These are phyloP conservation scores for Slavum lentiscoides DNA, from an alignment of 2,888 invertebrate genomes.

Conservation along the genomic window DNA sequence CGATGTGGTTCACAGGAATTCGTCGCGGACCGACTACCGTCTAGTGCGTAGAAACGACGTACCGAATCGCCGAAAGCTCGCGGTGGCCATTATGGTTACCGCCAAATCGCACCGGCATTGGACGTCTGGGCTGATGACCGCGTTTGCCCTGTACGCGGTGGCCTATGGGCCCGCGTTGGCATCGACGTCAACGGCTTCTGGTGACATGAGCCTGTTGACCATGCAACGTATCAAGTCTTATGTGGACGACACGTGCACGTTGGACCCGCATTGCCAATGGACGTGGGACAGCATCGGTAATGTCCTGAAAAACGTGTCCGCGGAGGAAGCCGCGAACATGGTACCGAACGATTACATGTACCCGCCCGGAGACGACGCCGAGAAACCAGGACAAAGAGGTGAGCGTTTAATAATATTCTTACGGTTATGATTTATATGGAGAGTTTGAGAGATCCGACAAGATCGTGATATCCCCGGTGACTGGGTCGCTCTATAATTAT, in stretches of 20 bases:
- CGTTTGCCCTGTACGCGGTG: constrained; percentile 1
- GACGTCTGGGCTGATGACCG: background rate
- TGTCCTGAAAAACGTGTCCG: constrained; percentile 36
- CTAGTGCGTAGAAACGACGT: too few relatives aligned
- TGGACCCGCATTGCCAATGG: constrained; percentile 49
- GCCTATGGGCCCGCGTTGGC: background rate
- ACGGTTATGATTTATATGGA: too few relatives aligned
- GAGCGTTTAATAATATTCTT: background rate
- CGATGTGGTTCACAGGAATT: too few relatives aligned
- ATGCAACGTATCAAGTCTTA: constrained; percentile 49
- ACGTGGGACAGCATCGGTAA: constrained; percentile 19
- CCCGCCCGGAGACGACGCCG: constrained; percentile 23
- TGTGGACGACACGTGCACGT: constrained; percentile 45
- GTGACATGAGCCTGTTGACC: constrained; percentile 35
- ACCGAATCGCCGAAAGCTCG: too few relatives aligned
- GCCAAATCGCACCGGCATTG: background rate
- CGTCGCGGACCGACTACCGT: too few relatives aligned
- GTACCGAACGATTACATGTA: constrained; percentile 34
- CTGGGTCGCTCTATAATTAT: too few relatives aligned
- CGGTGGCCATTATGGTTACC: too few relatives aligned
- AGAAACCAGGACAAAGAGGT: constrained; percentile 24
- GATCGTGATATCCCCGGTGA: too few relatives aligned
- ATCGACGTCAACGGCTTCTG: background rate
- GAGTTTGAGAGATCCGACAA: too few relatives aligned
- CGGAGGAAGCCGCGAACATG: background rate